Percentiles rank a stretch among this genome's conserved stretches.
These are phyloP conservation scores for Apis florea DNA, from an alignment of 1,140 invertebrate species.

Conservation along the genomic window DNA sequence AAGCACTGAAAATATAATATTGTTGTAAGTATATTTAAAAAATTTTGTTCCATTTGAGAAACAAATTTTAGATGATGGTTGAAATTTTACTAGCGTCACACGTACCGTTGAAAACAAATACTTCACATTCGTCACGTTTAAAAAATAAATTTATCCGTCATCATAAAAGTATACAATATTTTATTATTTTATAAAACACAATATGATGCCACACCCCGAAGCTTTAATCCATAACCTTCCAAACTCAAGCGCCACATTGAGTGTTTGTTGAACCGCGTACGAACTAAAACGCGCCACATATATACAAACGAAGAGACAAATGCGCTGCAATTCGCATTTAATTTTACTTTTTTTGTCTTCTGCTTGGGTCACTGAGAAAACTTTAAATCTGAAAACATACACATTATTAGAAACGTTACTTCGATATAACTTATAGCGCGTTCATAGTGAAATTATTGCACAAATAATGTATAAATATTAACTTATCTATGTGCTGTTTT, in stretches of 20 bases:
- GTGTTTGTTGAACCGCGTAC: constrained; percentile 58
- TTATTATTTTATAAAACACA: constrained; percentile 63
- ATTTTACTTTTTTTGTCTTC: constrained; percentile 53
- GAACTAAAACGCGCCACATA: constrained; percentile 49
- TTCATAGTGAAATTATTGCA: constrained; percentile 35
- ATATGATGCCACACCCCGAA: constrained; percentile 77
- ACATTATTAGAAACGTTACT: constrained; percentile 20
- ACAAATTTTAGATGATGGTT: constrained; percentile 18
- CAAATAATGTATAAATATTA: neutral
- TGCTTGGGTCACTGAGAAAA: constrained; percentile 38
- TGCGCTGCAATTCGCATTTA: constrained; percentile 39
- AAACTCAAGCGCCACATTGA: constrained; percentile 71
- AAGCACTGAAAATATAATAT: neutral
- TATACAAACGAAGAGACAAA: constrained; percentile 50
- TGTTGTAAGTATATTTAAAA: constrained; percentile 5
- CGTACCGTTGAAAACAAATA: neutral
- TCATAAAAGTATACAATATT: constrained; percentile 23
- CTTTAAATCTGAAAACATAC: constrained; percentile 41
- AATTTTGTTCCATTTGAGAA: neutral
- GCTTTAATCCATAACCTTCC: constrained; percentile 76
- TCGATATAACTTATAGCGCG: constrained; percentile 4
- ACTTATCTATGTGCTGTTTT: too few relatives aligned
- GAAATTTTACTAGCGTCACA: neutral
- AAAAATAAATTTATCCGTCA: constrained; percentile 6
- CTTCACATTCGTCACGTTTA: neutral